Evolutionary conservation across 2,113 vertebrate species (phyloP).

Genomic region (Syngnathus typhle): DNA sequence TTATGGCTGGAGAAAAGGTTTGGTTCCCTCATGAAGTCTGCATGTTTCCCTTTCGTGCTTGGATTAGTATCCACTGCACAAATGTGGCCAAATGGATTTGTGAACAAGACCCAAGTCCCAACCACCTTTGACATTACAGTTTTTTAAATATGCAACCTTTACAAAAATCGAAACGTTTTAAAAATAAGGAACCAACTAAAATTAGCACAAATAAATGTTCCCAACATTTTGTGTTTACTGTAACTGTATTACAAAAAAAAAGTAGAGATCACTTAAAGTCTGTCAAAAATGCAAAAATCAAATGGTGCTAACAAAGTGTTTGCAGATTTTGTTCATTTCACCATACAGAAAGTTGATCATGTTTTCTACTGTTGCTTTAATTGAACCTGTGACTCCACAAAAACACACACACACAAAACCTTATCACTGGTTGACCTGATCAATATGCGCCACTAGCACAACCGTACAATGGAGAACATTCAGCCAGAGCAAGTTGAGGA

Average conservation of each 20-base stretch:
- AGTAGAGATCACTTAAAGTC: too few species aligned
- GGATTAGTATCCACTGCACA: slow-evolving; percentile 40
- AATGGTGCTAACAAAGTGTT: too few species aligned
- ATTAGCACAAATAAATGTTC: background rate
- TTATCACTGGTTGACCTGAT: slow-evolving; percentile 45
- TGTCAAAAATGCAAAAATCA: too few species aligned
- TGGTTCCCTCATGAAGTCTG: too few species aligned
- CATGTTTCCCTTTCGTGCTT: slow-evolving; percentile 22
- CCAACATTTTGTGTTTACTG: background rate
- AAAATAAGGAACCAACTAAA: background rate
- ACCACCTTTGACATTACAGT: background rate
- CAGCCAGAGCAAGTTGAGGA: slow-evolving; percentile 9
- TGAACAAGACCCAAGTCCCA: slow-evolving; percentile 28
- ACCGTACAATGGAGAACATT: slow-evolving; percentile 23
- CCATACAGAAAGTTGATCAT: too few species aligned
- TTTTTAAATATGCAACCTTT: background rate
- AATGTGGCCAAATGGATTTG: slow-evolving; percentile 51
- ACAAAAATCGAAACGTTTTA: background rate
- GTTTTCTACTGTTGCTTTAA: slow-evolving; percentile 2
- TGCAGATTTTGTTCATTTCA: too few species aligned
- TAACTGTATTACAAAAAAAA: background rate
- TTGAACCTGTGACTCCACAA: background rate
- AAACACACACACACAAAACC: slow-evolving; percentile 4
- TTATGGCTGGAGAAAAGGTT: too few species aligned
- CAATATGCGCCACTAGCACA: slow-evolving; percentile 31